A percentile compares a stretch with the other conserved stretches of the same genome.
These are phyloP conservation scores for Phrynocephalus forsythii DNA, from an alignment of 2,797 vertebrate species.

Conservation along the genomic window DNA sequence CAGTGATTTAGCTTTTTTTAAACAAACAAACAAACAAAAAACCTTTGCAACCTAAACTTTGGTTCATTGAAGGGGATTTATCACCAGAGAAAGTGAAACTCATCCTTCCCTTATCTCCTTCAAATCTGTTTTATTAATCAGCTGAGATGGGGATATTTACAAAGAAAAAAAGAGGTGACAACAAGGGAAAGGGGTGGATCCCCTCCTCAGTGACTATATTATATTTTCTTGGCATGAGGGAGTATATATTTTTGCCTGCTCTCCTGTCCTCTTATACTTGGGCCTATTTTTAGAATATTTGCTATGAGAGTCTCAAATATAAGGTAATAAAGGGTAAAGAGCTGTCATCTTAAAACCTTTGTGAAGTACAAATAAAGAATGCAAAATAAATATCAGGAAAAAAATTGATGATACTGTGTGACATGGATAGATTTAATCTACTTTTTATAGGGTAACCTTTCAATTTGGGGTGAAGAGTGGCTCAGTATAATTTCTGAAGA, in stretches of 20 bases:
- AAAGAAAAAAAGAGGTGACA: neutral
- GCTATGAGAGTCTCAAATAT: conserved; percentile 19
- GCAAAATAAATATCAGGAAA: conserved; percentile 53
- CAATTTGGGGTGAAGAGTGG: neutral
- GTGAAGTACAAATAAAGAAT: conserved; percentile 45
- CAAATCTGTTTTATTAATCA: neutral
- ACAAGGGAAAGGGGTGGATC: neutral
- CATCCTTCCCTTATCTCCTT: neutral
- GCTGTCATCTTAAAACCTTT: conserved; percentile 46
- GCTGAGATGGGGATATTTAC: neutral
- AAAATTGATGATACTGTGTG: neutral
- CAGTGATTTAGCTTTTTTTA: neutral
- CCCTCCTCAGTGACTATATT: neutral
- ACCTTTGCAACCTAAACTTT: neutral
- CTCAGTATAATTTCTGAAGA: neutral
- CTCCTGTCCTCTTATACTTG: neutral
- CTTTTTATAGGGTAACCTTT: conserved; percentile 57
- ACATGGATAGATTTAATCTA: conserved; percentile 59
- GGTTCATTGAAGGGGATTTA: neutral
- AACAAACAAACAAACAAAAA: too few species aligned
- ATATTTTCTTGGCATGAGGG: neutral
- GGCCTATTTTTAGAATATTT: neutral
- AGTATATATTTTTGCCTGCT: neutral
- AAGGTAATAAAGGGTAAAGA: conserved; percentile 50
- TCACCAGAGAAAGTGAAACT: too few species aligned